Base-by-base conservation (phyloP, 2,888 invertebrate genomes). In the Camponotus fellah region DNA sequence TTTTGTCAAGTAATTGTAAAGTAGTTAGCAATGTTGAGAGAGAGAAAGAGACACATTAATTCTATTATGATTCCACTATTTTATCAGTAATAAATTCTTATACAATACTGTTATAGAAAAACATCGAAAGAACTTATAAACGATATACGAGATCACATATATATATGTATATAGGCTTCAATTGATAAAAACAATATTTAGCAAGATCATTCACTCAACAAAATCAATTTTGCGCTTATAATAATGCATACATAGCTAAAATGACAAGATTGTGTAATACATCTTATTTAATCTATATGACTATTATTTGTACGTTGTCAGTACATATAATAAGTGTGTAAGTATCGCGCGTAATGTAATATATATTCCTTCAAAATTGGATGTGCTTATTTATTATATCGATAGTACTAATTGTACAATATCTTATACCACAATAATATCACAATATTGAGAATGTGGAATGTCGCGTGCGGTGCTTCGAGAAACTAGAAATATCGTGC, bases 361-460 rank as follows among this genome's bases (percentile, higher is more conserved):
- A 58, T 21, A 12, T 81, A 62, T 68, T 58, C 21, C 69, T 6
- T 64, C 62, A 66, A 86, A 64, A 69, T 64, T 62, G 21, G 60
- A 12, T 26, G 9, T 65, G 17, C 26, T 79, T 64, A 68, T 40
- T 82, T 66, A 43, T 72, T 84, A 32, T 53, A 46, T 53, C 32
- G 26, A 69, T 58, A 82, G 60, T 69, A 56, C 32, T 69, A 74
- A 71, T 34, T 34, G 26, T 40, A 58, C 21, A 43, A 21, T 34
- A 8, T 40, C 26, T 26, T 56, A 56, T 40, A 53, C 56, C n/a
- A 34, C 14, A 46, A 8, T 76, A 76, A 34, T 86, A 85, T 90
- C 84, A 89, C 84, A 88, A 82, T 76, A 79, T 74, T 49, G 43
- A 40, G 10, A 40, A 58, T 62, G 26, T 65, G 88, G 82, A 88